Conservation (phyloP, 2,888 invertebrate species). For the Salpingus planirostris region DNA sequence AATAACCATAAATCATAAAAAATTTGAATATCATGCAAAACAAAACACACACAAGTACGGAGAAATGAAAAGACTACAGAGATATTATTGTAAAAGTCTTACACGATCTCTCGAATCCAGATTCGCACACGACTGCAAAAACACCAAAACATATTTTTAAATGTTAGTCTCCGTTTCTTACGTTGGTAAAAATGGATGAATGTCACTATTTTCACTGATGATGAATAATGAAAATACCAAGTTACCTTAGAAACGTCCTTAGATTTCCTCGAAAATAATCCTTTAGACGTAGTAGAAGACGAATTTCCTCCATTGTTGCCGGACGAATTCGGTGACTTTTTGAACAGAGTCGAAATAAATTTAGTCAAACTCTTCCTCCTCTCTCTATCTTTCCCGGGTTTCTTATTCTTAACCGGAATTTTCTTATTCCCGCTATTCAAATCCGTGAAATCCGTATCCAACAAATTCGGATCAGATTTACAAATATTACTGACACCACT, state of each 20-base stretch:
- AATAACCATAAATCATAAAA: constrained; percentile 15
- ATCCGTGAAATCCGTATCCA: constrained; percentile 26
- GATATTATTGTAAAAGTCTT: constrained; percentile 31
- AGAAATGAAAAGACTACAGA: no score
- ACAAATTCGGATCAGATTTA: constrained; percentile 39
- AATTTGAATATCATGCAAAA: no score
- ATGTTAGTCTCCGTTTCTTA: no score
- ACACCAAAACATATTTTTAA: no score
- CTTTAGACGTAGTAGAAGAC: constrained; percentile 37
- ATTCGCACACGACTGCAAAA: constrained; percentile 53
- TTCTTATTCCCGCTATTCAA: no score
- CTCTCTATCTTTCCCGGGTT: constrained; percentile 56
- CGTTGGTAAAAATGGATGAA: no score
- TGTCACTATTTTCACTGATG: no score
- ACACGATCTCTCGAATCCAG: constrained; percentile 40
- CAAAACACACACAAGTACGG: no score
- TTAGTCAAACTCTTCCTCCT: constrained; percentile 75
- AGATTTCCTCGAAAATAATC: constrained; percentile 49
- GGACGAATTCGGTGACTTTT: no score
- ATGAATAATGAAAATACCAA: no score
- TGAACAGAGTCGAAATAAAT: constrained; percentile 74
- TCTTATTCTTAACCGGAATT: constrained; percentile 41
- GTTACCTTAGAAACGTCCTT: constrained; percentile 57
- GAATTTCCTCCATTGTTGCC: no score
- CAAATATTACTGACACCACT: constrained; percentile 25